phyloP scores from a whole-genome alignment of 1,140 invertebrate genomes.

The Laodelphax striatellus region DNA sequence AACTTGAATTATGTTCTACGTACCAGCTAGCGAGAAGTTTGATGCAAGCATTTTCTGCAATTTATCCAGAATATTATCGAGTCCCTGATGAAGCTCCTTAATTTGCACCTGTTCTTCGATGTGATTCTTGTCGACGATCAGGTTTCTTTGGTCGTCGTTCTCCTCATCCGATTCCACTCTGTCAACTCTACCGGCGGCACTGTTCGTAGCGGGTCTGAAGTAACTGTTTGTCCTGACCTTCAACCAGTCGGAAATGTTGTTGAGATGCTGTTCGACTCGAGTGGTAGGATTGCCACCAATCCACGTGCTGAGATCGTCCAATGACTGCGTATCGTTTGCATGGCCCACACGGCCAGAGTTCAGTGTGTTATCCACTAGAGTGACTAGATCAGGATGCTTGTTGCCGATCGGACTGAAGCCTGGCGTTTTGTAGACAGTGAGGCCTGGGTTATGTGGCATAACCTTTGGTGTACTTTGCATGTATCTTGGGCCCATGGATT shows the following conservation, averaged over 20 bases:
- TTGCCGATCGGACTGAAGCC: neutral
- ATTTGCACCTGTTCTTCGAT: slow-evolving; percentile 23
- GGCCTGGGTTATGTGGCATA: neutral
- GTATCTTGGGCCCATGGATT: neutral
- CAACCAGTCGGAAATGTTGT: neutral
- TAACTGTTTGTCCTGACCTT: neutral
- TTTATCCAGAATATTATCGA: slow-evolving; percentile 43
- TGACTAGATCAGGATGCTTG: neutral
- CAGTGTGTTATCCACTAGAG: too few species aligned
- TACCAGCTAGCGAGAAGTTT: slow-evolving; percentile 30
- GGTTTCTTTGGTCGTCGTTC: neutral
- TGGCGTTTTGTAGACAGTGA: neutral
- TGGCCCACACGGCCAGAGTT: neutral
- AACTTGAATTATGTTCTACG: too few species aligned
- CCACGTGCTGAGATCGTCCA: neutral
- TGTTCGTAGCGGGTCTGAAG: neutral
- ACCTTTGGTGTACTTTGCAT: neutral
- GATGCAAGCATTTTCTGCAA: slow-evolving; percentile 45
- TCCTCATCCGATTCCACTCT: neutral
- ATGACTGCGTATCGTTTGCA: neutral
- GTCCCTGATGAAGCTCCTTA: slow-evolving; percentile 40
- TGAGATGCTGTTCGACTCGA: too few species aligned
- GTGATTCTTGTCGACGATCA: neutral
- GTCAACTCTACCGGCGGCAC: too few species aligned
- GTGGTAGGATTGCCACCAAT: neutral